phyloP scores from a whole-genome alignment of 2,113 vertebrate species.

The Verasper variegatus region DNA sequence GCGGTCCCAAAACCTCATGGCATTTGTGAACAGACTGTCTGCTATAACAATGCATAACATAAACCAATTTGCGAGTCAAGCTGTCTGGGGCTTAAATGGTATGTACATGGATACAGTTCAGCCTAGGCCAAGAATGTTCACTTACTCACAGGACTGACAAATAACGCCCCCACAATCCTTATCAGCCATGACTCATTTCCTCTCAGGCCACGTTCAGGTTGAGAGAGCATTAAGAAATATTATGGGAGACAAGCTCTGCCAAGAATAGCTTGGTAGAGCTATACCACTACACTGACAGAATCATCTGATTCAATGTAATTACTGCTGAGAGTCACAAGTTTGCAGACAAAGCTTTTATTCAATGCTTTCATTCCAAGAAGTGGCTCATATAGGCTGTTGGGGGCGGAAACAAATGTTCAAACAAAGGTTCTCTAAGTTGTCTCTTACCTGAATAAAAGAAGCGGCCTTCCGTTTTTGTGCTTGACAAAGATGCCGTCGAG shows the following conservation, averaged over 20 bases:
- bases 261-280: conserved; percentile 26
- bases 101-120: conserved; percentile 15
- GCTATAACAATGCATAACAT: conserved; percentile 6
- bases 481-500: conserved; percentile 96
- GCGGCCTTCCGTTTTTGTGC: conserved; percentile 91
- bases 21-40: conserved; percentile 15
- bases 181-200: conserved; percentile 43
- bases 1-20: conserved; percentile 24
- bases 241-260: conserved; percentile 12
- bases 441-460: conserved; percentile 89
- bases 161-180: conserved; percentile 22
- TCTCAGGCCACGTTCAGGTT: conserved; percentile 20
- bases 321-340: conserved; percentile 19
- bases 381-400: neutral
- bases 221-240: conserved; percentile 6
- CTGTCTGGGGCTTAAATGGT: conserved; percentile 2
- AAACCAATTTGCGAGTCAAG: neutral
- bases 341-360: conserved; percentile 10
- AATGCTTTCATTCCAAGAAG: conserved; percentile 4
- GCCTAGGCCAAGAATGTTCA: conserved; percentile 6
- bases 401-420: neutral
- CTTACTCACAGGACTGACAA: conserved; percentile 8
- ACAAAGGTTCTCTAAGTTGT: neutral
- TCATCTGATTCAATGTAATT: conserved; percentile 15
- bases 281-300: neutral